Percentiles rank a stretch among this genome's conserved stretches.
phyloP scores from a whole-genome alignment of 1,140 invertebrate species.

The Meloidogyne floridensis region DNA sequence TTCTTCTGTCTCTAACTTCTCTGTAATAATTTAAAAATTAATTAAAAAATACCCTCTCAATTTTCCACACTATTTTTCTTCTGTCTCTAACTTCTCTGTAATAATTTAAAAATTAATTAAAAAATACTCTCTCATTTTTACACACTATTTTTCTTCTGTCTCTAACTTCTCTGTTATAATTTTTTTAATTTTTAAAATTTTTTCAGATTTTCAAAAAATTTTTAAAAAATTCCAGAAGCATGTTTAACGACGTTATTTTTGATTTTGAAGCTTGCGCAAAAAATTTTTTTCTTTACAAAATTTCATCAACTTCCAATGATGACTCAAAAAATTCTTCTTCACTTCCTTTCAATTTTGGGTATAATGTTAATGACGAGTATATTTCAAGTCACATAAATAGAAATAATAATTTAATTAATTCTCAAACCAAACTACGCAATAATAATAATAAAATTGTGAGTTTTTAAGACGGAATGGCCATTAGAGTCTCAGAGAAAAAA shows the following conservation, averaged over 20 bases:
- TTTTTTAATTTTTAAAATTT: too few relatives aligned
- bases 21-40: too few relatives aligned
- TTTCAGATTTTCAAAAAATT: too few relatives aligned
- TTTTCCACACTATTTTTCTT: background rate
- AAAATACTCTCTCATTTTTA: too few relatives aligned
- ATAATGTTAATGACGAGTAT: slow-evolving; percentile 10
- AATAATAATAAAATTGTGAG: background rate
- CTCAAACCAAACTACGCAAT: too few relatives aligned
- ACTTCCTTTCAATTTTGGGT: slow-evolving; percentile 7
- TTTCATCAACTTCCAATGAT: background rate
- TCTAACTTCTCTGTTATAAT: too few relatives aligned
- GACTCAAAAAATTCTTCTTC: background rate
- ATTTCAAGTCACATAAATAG: background rate
- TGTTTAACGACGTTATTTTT: background rate
- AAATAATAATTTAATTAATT: background rate
- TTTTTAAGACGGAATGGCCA: background rate
- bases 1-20: background rate
- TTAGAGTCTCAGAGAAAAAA: background rate
- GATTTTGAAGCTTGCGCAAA: slow-evolving; percentile 26
- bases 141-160: too few relatives aligned
- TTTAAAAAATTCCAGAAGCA: too few relatives aligned
- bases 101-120: too few relatives aligned
- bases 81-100: background rate
- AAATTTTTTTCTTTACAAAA: slow-evolving; percentile 30
- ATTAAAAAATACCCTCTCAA: background rate